Evolutionary conservation across 2,113 vertebrate species (phyloP).

Genomic region (Peromyscus polionotus): DNA sequence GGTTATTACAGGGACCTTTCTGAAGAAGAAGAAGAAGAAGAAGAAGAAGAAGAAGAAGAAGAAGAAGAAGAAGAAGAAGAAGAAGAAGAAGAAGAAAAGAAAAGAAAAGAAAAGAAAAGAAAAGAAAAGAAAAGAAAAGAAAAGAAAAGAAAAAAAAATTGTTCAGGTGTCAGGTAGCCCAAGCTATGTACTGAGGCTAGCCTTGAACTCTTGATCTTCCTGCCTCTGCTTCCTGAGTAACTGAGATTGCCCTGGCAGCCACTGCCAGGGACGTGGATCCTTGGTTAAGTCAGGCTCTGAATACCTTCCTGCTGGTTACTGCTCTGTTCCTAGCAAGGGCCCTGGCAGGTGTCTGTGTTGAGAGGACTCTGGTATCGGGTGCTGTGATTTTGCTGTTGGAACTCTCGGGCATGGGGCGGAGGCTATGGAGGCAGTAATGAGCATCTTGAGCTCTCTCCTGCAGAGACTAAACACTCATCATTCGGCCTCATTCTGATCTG

Average conservation of each 20-base stretch:
- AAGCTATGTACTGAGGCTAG: background rate
- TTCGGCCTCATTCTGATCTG: background rate
- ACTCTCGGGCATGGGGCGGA: background rate
- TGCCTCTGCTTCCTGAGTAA: background rate
- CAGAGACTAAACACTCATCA: background rate
- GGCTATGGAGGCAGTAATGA: background rate
- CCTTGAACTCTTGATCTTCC: background rate
- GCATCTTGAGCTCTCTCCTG: background rate
- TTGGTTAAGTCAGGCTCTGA: background rate
- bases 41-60: no score
- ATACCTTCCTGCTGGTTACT: background rate
- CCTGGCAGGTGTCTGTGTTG: background rate
- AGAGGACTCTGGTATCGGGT: background rate
- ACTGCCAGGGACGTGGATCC: background rate
- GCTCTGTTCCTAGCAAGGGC: background rate
- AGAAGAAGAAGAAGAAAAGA: no score
- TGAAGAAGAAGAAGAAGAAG: no score
- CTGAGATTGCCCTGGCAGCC: background rate
- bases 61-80: no score
- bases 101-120: background rate
- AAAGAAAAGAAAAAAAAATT: background rate
- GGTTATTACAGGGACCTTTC: background rate
- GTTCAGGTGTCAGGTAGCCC: background rate
- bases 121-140: no score
- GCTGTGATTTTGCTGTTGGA: background rate